Evolutionary conservation across 2,113 vertebrate species (phyloP), one percentile per base, ranked within the genome.

Genomic region (Plotosus lineatus): DNA sequence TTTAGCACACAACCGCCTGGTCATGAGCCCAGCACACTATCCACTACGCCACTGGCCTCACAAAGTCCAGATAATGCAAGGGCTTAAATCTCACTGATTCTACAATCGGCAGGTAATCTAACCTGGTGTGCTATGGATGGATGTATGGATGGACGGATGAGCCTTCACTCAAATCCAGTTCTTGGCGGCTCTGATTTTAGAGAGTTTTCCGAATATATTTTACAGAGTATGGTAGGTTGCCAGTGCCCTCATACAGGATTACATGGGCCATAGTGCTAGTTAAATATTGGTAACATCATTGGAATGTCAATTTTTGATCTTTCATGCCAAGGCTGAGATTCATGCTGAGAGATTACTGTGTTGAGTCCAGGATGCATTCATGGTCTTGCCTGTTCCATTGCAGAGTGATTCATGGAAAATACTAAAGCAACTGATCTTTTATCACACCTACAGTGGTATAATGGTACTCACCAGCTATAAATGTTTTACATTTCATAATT

Each of bases 391-490:
- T 75, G 74, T 68, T 68, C 53, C 53, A 26, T 38, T 26, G 12
- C 36, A 9, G 15, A 15, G 23, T 77, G 38, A 77, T 61, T 77
- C 75, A 60, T 46, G 40, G 15, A 77, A 61, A 23, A 33, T 46
- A 46, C 23, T 61, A 3, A 77, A 2, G 9, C 55, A 23, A 23
- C 19, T 77, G 11, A 77, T 40, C 12, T 17, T n/a, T 28, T 44
- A 4, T 19, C 14, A 19, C 74, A 17, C 74, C 53, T 31, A 40
- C 48, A 36, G 17, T 36, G 10, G 19, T 3, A 14, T 55, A 5
- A 38, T 38, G 33, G 1, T 65, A 10, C 33, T 21, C 33, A 38
- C 38, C 15, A 63, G 17, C 10, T 21, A 63, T 33, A 33, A 60
- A 63, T 36, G 31, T 36, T 63, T 63, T 31, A 63, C 15, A 65